Evolutionary conservation across 2,888 invertebrate genomes (phyloP).

Genomic region (Troides helena): DNA sequence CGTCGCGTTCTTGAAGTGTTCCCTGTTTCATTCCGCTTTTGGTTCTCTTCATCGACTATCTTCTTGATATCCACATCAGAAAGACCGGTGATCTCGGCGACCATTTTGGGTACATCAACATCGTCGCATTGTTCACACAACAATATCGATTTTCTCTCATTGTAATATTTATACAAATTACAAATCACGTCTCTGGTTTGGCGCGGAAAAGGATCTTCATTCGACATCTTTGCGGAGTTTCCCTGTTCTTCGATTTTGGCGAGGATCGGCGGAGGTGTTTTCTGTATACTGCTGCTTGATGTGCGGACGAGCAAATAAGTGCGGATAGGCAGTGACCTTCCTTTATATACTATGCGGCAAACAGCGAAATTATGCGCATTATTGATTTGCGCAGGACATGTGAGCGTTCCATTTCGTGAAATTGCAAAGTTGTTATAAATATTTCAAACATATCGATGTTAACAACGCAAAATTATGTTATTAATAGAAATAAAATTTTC

Average conservation of each 20-base stretch:
- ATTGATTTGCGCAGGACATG: conserved; percentile 1
- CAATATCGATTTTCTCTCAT: background rate
- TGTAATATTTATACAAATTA: background rate
- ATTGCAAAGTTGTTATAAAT: background rate
- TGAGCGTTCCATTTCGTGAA: background rate
- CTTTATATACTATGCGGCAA: background rate
- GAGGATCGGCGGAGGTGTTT: background rate
- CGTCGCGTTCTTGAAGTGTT: background rate
- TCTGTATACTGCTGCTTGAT: background rate
- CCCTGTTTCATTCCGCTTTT: background rate
- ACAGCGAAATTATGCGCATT: conserved; percentile 3
- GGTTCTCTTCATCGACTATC: background rate
- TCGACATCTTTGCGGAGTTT: background rate
- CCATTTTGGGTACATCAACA: background rate
- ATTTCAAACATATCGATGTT: background rate
- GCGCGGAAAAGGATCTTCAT: background rate
- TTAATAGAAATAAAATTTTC: too few relatives aligned
- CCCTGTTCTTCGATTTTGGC: background rate
- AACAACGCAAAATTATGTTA: background rate
- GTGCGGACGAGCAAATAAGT: background rate
- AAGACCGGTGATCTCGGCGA: background rate
- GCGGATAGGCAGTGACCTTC: background rate
- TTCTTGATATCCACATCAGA: background rate
- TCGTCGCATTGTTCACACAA: background rate
- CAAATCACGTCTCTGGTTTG: background rate